Base-by-base conservation (phyloP, 1,140 invertebrate species). In the Chrysopa pallens region DNA sequence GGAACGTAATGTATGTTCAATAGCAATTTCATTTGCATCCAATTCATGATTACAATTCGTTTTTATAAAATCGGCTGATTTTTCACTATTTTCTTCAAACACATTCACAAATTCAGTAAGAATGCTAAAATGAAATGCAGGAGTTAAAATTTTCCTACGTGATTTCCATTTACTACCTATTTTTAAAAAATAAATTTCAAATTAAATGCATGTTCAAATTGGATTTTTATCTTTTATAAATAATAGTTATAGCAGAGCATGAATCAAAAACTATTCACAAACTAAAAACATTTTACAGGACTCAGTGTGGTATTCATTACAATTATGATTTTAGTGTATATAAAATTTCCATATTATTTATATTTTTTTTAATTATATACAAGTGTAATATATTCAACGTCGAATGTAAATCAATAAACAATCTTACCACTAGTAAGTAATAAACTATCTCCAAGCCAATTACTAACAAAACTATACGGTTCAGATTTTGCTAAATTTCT, bases 121-220 rank as follows among this genome's bases (percentile, higher is more conserved):
- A 43, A 93, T 85, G 50, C 80, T 80, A 56, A 91, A 92, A 59
- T 94, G 88, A 60, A 94, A 94, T 1, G 84, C 76, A 1, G 87
- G 85, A 0, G 89, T 91, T 1, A 94, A 57, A 31, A 93, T 66
- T 63, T 84, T 88, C 40, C 89, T 64, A 8, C 84, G 61, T 0
- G 53, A 50, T 36, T 74, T 72, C 88, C 89, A 93, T 61, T 85
- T 84, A 8, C 59, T 54, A 37, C 80, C 83, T 75, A 29, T 9
- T 58, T 59, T 40, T 33, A 47, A 45, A 51, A 47, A n/a, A n/a
- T n/a, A n/a, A n/a, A n/a, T n/a, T n/a, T n/a, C n/a, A n/a, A n/a
- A n/a, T n/a, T n/a, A n/a, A n/a, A n/a, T n/a, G n/a, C n/a, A n/a
- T n/a, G n/a, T n/a, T n/a, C n/a, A n/a, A n/a, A n/a, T n/a, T n/a